Evolutionary conservation across 2,888 invertebrate species (phyloP), one percentile per base, ranked within the genome.

Genomic region (Cephus pulcher): DNA sequence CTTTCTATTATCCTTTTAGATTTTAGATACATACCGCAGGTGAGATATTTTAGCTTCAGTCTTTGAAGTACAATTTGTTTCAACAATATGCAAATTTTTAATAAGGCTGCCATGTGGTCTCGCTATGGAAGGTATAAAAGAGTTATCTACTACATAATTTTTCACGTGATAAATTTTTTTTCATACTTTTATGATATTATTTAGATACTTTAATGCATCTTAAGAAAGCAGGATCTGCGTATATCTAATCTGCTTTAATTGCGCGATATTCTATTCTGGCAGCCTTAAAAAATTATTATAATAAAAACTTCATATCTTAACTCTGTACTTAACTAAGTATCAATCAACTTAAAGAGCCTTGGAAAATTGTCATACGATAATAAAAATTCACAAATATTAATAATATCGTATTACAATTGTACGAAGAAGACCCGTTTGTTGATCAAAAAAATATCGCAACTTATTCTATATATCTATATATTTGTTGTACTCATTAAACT

Each of bases 1-100:
- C 34, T 71, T 34, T 33, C 32, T 71, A 71, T 71, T 71, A 71
- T 71, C 71, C 71, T 71, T 71, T 71, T 71, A 71, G 33, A 34
- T 32, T 32, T 34, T 71, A 71, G 71, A 9, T 56, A 56, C 56
- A 23, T 56, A 56, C 56, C 6, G 23, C 23, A 56, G 56, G 2
- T 56, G 56, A 56, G 56, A 23, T 56, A 23, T 56, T 23, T 56
- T 56, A 23, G 56, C 56, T 56, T 56, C 23, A 6, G 23, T 9
- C 23, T 23, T 56, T 23, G 56, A 56, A 23, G 56, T 56, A 9
- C 56, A 23, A 56, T 56, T 56, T 56, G 56, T 56, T 56, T 56
- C 9, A 56, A 40, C 40, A 9, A 56, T 2, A 56, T 56, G 56
- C 56, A 56, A 56, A 56, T 56, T 56, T 56, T 56, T 56, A 56